A percentile compares a stretch with the other conserved stretches of the same genome.
Evolutionary conservation across 2,797 vertebrate genomes (phyloP).

Genomic region (Leontocebus nigricollis): DNA sequence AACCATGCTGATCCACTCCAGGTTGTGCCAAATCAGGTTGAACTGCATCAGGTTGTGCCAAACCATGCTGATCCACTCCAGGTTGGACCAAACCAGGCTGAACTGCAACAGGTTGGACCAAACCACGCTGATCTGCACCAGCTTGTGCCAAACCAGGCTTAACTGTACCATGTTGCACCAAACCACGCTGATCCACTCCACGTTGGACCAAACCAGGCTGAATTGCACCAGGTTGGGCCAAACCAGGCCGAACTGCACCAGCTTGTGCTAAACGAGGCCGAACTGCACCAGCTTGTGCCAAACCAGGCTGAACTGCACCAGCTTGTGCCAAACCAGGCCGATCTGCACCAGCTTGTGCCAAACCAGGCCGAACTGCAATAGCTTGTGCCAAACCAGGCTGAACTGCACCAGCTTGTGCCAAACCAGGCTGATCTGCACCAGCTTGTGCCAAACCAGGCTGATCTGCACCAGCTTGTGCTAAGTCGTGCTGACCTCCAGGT

Average conservation of each 20-base stretch:
- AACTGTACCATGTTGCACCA: accelerated
- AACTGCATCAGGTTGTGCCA: accelerated
- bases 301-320: accelerated
- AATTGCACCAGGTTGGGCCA: accelerated
- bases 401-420: accelerated
- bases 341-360: accelerated
- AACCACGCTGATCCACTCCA: accelerated
- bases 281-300: accelerated
- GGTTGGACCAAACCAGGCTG: accelerated
- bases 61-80: accelerated
- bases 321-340: accelerated
- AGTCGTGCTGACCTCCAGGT: too few relatives aligned
- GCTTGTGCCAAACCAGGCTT: accelerated
- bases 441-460: accelerated
- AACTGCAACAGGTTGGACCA: accelerated
- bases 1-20: not conserved
- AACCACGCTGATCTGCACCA: accelerated
- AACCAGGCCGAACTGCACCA: accelerated
- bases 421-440: accelerated
- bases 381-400: not conserved
- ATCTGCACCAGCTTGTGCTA: too few relatives aligned
- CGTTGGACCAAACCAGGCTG: accelerated
- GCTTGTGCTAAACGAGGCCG: accelerated
- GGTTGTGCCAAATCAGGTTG: accelerated
- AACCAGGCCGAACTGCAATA: not conserved